phyloP scores from a whole-genome alignment of 2,797 vertebrate genomes.

The Ceyx erithaca region DNA sequence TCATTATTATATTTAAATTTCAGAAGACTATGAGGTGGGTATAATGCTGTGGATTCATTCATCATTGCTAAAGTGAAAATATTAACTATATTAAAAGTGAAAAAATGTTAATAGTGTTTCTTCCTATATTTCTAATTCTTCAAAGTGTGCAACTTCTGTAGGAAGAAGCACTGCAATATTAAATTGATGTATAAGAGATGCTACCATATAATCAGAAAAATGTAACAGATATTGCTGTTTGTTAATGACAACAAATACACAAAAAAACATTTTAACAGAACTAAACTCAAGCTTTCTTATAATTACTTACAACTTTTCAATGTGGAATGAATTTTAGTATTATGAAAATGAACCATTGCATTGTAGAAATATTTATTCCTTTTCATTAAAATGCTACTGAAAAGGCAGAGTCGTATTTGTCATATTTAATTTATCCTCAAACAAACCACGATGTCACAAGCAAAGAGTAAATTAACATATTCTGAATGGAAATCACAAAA shows the following conservation, averaged over 20 bases:
- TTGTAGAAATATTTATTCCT: neutral
- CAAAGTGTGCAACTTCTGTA: too few species aligned
- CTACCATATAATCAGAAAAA: neutral
- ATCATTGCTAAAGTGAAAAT: neutral
- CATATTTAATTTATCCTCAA: conserved; percentile 24
- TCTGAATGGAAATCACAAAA: conserved; percentile 36
- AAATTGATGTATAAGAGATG: neutral
- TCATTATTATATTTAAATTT: neutral
- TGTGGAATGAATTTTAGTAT: neutral
- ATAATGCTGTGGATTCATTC: neutral
- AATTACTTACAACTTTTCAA: neutral
- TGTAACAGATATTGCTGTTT: neutral
- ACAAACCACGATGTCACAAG: neutral
- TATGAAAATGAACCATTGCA: neutral
- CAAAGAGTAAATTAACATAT: conserved; percentile 19
- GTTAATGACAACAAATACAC: neutral
- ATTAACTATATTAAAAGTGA: neutral
- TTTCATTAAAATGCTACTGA: neutral
- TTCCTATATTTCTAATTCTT: too few species aligned
- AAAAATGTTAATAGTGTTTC: too few species aligned
- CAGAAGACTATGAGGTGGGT: neutral
- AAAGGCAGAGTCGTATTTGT: neutral
- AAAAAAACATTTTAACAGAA: neutral
- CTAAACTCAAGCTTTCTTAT: neutral
- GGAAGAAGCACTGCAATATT: neutral